Percentiles rank a stretch among this genome's conserved stretches.
Evolutionary conservation across 2,888 invertebrate species (phyloP).

Genomic region (Galeopsomyia nigrocyanea): DNA sequence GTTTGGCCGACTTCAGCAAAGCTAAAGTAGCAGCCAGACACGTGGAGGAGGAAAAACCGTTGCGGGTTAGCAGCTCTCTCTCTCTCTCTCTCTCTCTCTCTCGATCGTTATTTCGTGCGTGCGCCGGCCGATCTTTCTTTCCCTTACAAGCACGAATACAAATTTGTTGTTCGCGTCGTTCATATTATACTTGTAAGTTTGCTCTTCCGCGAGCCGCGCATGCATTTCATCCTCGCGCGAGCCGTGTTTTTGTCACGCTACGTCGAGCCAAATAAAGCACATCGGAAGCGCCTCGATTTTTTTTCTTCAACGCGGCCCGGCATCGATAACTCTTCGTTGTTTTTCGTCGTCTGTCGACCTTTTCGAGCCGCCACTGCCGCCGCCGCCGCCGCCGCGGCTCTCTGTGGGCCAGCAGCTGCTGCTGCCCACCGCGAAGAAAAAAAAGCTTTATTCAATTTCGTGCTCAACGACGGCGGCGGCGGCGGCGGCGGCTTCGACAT

Average conservation of each 20-base stretch:
- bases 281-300: background rate
- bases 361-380: background rate
- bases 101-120: slow-evolving; percentile 15
- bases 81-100: slow-evolving; percentile 31
- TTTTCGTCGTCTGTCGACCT: background rate
- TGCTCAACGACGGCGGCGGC: too few species aligned
- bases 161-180: slow-evolving; percentile 48
- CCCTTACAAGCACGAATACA: slow-evolving; percentile 47
- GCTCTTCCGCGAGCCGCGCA: background rate
- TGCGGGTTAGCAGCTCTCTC: slow-evolving; percentile 37
- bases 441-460: slow-evolving; percentile 11
- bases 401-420: background rate
- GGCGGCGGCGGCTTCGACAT: background rate
- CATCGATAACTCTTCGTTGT: background rate
- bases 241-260: background rate
- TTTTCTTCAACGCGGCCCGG: background rate
- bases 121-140: slow-evolving; percentile 36
- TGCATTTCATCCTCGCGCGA: background rate
- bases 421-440: slow-evolving; percentile 5
- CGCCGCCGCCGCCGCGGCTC: background rate
- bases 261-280: background rate
- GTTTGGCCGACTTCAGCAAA: slow-evolving; percentile 40
- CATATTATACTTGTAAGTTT: slow-evolving; percentile 41
- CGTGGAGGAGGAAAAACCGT: slow-evolving; percentile 5
- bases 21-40: background rate